phyloP scores from a whole-genome alignment of 2,888 invertebrate species.

The Oscheius sp. region DNA sequence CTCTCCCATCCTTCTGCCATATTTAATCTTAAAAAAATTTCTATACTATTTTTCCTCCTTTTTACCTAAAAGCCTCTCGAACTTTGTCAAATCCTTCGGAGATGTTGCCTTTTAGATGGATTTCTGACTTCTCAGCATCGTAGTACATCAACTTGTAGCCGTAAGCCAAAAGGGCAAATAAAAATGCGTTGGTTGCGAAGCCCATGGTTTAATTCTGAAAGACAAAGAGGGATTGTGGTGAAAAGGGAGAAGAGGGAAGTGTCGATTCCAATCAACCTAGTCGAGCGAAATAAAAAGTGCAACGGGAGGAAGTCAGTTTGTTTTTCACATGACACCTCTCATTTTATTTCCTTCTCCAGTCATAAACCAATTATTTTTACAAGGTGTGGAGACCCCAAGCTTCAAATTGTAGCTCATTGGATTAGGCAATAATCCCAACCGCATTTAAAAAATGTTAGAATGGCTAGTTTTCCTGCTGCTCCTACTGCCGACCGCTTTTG shows the following conservation, averaged over 20 bases:
- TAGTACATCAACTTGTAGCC: constrained; percentile 1
- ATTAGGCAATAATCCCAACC: no score
- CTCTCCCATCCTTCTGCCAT: constrained; percentile 66
- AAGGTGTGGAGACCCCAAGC: not conserved
- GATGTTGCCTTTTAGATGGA: constrained; percentile 12
- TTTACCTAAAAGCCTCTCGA: constrained; percentile 10
- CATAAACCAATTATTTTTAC: no score
- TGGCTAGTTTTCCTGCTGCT: no score
- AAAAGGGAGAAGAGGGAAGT: not conserved
- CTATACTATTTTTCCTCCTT: not conserved
- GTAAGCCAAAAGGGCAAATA: constrained; percentile 5
- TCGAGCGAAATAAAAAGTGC: not conserved
- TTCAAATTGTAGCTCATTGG: not conserved
- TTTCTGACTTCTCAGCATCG: not conserved
- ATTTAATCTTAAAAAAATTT: constrained; percentile 44
- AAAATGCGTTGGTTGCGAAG: not conserved
- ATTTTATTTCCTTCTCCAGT: no score
- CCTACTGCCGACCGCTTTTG: no score
- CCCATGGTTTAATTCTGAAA: not conserved
- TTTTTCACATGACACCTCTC: no score
- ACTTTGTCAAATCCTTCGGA: constrained; percentile 1
- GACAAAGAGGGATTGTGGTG: not conserved
- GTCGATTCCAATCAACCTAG: not conserved
- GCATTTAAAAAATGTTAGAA: no score
- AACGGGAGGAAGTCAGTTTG: no score